Conservation (phyloP, 2,797 vertebrate species). For the Vespertilio murinus region DNA sequence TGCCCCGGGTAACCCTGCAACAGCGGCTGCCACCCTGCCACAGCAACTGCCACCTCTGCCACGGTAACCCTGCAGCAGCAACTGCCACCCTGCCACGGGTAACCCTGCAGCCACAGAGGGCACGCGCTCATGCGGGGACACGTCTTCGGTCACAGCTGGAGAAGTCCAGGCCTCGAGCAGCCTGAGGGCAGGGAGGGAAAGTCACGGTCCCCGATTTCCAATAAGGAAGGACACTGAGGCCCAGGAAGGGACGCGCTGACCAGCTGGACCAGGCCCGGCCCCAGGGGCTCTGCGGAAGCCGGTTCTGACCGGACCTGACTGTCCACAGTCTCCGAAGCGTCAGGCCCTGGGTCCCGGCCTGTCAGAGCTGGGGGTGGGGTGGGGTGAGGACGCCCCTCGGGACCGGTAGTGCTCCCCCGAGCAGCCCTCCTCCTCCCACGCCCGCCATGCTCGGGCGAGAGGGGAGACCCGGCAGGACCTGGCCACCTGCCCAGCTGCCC, state of each 20-base stretch:
- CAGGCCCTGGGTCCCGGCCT: accelerated
- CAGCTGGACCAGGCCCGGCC: not conserved
- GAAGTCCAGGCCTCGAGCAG: accelerated
- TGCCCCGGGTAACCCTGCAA: accelerated
- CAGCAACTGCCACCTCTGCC: accelerated
- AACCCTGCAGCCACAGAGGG: not conserved
- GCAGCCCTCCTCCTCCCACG: not conserved
- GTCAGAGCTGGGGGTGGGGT: not conserved
- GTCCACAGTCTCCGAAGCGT: not conserved
- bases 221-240: not conserved
- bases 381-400: accelerated
- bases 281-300: not conserved
- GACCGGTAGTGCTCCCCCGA: not conserved
- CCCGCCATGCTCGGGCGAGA: accelerated
- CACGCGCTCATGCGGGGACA: accelerated
- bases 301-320: not conserved
- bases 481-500: accelerated
- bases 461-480: too few species aligned
- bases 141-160: accelerated
- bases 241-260: accelerated
- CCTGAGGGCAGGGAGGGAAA: not conserved
- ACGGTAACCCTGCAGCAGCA: accelerated
- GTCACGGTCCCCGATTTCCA: not conserved
- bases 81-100: too few species aligned
- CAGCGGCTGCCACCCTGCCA: accelerated